Base-by-base conservation (phyloP, 2,888 invertebrate genomes). In the Drosophila antonietae region DNA sequence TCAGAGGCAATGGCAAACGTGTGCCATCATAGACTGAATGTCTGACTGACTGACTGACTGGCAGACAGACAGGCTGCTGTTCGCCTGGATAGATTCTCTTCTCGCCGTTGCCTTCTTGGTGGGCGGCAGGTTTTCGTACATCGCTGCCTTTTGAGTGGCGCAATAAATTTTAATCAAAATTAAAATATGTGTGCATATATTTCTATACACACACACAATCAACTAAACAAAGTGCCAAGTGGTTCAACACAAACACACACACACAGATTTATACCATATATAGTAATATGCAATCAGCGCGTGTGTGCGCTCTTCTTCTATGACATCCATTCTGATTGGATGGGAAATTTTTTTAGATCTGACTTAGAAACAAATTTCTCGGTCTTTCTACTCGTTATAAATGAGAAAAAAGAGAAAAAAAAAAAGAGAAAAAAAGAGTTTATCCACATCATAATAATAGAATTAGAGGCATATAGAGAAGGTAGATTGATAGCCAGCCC, bases 111-210 rank as follows among this genome's bases (percentile, higher is more conserved):
- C 59, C 51, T 65, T 59, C 62, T 73, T 65, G 59, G 74, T 76
- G 76, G 73, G 73, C 76, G 75, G 73, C 69, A 71, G 66, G 47
- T 78, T 78, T 79, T 68, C 53, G 71, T 68, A 68, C 62, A 44
- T 64, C 63, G 64, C 63, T 74, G 80, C 67, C 65, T 75, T 75
- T 75, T 75, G 80, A 80, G 74, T 87, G 82, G 80, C 77, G 90
- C 89, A 90, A 89, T 89, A 89, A 89, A 89, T 89, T 89, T 85
- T 87, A 90, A 89, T 89, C 88, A 89, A 87, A 88, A 89, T 89
- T 87, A 89, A 87, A 87, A 85, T 81, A 88, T 76, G 68, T 78
- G 59, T 28, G 53, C 39, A 39, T 61, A 65, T 53, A 37, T n/a
- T 14, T 37, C 5, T 23, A 20, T 14, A 35, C 10, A 20, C 20